Evolutionary conservation across 2,797 vertebrate genomes (phyloP), one percentile per base, ranked within the genome.

Genomic region (Gila robusta): DNA sequence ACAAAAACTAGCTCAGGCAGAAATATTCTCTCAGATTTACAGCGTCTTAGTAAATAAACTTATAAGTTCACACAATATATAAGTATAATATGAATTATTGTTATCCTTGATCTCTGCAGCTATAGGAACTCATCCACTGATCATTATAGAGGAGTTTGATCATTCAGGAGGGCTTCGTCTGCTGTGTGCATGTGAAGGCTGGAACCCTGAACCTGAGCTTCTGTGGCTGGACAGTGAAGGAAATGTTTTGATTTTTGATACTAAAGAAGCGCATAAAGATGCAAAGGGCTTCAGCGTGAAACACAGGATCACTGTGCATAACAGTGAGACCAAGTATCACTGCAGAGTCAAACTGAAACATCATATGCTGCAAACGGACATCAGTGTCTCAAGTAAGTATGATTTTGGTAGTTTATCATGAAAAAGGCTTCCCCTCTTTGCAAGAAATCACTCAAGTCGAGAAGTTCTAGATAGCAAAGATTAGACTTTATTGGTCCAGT

Each of bases 151-250:
- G 6, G 66, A 62, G 28, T 74, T 21, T 49, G 82, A 28, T 39
- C 19, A 10, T 14, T 82, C 54, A 64, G 12, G 74, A n/a, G 82
- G 81, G 17, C 19, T 90, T 66, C 44, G 17, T 49, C 44, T 91
- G 8, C 21, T 54, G 52, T 90, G 88, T 87, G 81, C 64, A 19
- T 79, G 80, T 69, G 32, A 56, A 37, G 74, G 49, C 4, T 89
- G 90, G 88, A 52, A 62, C 1, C 87, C 90, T 70, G 32, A 86
- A 59, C 90, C 90, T 59, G 81, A 41, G 35, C 44, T 89, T 69
- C n/a, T 26, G 39, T 89, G 87, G 90, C 5, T 52, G 79, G 79
- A 81, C 79, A 49, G 6, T 69, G 6, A 69, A 81, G 79, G 64
- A 81, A 59, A 67, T 9, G 14, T 12, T 35, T n/a, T 81, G 28